phyloP scores from a whole-genome alignment of 2,113 vertebrate genomes.

The Prochilodus magdalenae region DNA sequence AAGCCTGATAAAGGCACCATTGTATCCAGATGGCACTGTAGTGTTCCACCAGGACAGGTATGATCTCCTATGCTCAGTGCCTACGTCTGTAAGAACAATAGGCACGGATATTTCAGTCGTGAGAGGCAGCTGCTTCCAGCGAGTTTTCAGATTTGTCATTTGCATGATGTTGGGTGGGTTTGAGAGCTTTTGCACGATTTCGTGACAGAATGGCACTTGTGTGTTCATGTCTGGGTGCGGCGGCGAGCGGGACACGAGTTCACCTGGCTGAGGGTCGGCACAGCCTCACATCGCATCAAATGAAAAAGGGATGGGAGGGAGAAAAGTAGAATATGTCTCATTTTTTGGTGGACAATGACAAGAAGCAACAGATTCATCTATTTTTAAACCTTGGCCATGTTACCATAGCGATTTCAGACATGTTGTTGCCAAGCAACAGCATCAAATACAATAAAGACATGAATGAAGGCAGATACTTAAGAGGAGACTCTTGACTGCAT shows the following conservation, averaged over 20 bases:
- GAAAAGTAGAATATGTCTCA: constrained; percentile 34
- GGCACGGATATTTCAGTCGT: neutral
- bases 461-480: constrained; percentile 75
- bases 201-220: constrained; percentile 23
- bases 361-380: constrained; percentile 72
- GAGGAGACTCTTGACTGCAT: constrained; percentile 49
- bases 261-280: constrained; percentile 30
- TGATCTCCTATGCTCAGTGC: neutral
- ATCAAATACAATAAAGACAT: constrained; percentile 78
- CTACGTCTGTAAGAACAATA: neutral
- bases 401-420: constrained; percentile 81
- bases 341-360: constrained; percentile 66
- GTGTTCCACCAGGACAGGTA: neutral
- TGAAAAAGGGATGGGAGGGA: neutral
- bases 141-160: neutral
- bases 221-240: constrained; percentile 9
- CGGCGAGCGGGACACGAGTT: neutral
- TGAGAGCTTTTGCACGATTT: constrained; percentile 1
- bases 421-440: constrained; percentile 87
- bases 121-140: neutral
- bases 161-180: neutral
- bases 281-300: neutral
- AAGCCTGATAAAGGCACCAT: constrained; percentile 11
- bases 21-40: neutral
- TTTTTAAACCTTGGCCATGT: constrained; percentile 78